phyloP scores from a whole-genome alignment of 1,140 invertebrate genomes.

The Dendroctonus ponderosae region DNA sequence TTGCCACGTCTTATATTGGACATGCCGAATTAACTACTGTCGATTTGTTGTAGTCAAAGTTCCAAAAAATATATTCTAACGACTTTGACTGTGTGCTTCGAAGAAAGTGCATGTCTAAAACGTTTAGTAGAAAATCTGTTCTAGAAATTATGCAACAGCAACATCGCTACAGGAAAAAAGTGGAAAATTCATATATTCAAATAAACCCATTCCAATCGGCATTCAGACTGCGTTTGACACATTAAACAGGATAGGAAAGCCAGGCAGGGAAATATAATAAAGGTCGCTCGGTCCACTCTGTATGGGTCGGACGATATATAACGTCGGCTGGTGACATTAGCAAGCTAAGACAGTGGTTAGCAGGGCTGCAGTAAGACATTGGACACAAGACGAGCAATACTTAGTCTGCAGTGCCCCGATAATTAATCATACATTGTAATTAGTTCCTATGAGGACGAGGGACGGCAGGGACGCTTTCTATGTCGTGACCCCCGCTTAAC shows the following conservation, averaged over 20 bases:
- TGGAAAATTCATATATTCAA: too few relatives aligned
- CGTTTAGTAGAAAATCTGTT: too few relatives aligned
- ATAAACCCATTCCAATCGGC: neutral
- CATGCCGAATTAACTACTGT: too few relatives aligned
- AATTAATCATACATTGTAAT: slow-evolving; percentile 52
- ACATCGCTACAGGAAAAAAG: too few relatives aligned
- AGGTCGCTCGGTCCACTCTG: slow-evolving; percentile 19
- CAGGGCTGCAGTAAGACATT: slow-evolving; percentile 49
- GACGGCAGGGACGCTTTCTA: slow-evolving; percentile 34
- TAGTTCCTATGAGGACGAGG: slow-evolving; percentile 48
- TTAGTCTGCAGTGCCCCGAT: slow-evolving; percentile 47
- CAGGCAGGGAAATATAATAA: slow-evolving; percentile 9
- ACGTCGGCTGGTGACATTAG: slow-evolving; percentile 47
- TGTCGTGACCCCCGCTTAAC: slow-evolving; percentile 35
- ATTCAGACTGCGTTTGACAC: slow-evolving; percentile 20
- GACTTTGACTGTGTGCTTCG: too few relatives aligned
- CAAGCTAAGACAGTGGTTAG: slow-evolving; percentile 50
- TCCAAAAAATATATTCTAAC: too few relatives aligned
- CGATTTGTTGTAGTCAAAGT: too few relatives aligned
- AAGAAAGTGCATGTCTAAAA: too few relatives aligned
- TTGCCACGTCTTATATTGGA: too few relatives aligned
- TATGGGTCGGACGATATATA: slow-evolving; percentile 35
- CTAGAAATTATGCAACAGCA: too few relatives aligned
- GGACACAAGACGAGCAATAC: slow-evolving; percentile 46
- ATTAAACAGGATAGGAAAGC: slow-evolving; percentile 19